Base-by-base conservation (phyloP, 92 coral and sea anemone species). In the Palythoa heliodiscus region DNA sequence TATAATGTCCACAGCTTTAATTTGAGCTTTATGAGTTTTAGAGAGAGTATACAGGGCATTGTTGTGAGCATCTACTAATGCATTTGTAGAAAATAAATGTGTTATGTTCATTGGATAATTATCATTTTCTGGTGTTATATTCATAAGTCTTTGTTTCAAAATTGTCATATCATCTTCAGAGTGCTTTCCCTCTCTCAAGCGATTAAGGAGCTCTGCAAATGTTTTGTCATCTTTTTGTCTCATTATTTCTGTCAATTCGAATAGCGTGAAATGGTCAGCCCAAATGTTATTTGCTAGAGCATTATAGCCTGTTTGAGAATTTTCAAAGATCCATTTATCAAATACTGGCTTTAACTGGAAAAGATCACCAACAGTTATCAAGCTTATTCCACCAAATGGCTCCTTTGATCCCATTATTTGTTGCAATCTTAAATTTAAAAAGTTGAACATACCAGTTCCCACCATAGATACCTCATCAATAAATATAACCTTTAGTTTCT, bases 121-220 rank as follows among this genome's bases (percentile, higher is more conserved):
- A 3, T 43, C 48, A n/a, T n/a, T n/a, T 7, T 43, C 48, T 3
- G 48, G 7, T 4, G 3, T 43, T 7, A 43, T 3, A 43, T 43
- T 7, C 3, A 43, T 4, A 43, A 4, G 48, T 43, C 48, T 43
- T 43, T 43, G 48, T 43, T 43, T 43, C 48, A 43, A 43, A 43
- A 7, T 3, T 43, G 3, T 4, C 5, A 43, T 43, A 7, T 43
- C 48, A 43, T 43, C 7, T 3, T 43, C 48, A 43, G 1, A 43
- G 7, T 43, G 48, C 48, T 43, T 43, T 43, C 48, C 48, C 7
- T 43, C 48, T 7, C 48, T 43, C 7, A 43, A 7, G 66, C 96
- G 87, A 68, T 93, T 93, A 24, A 93, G 71, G 1, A 88, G 16
- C 81, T 92, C 93, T 66, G 92, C 94, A 85, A 85, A 73, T 1